Evolutionary conservation across 2,113 vertebrate genomes (phyloP).

Genomic region (Chamaetylas fuelleborni): DNA sequence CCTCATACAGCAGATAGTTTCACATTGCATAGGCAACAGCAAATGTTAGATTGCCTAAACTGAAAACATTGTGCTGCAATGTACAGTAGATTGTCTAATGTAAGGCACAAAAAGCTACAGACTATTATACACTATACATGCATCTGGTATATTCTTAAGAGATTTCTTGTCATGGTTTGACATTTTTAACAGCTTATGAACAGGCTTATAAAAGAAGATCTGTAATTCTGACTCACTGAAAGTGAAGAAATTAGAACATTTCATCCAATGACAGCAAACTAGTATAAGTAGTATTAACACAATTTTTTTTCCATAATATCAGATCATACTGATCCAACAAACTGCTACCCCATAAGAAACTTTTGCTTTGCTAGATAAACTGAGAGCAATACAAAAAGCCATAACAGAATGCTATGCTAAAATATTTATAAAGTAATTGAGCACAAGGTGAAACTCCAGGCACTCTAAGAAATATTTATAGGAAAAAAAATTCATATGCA

Average conservation of each 20-base stretch:
- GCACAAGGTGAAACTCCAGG: neutral
- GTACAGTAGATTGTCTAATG: neutral
- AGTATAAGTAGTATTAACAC: neutral
- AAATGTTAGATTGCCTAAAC: neutral
- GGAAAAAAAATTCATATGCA: neutral
- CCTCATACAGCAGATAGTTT: neutral
- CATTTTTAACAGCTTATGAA: neutral
- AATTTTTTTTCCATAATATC: neutral
- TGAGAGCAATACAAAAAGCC: neutral
- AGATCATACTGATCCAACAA: neutral
- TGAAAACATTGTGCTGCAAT: neutral
- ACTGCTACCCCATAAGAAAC: neutral
- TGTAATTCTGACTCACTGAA: neutral
- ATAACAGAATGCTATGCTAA: neutral
- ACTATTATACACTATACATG: neutral
- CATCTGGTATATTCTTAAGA: neutral
- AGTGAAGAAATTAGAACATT: neutral
- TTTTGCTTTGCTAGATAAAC: neutral
- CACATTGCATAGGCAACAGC: neutral
- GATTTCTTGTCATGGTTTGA: neutral
- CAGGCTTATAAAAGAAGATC: neutral
- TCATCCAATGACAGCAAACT: neutral
- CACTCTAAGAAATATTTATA: neutral
- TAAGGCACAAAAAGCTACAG: neutral
- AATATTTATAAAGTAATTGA: neutral